Base-by-base conservation (phyloP, 2,888 invertebrate species). In the Cynaeus angustus region DNA sequence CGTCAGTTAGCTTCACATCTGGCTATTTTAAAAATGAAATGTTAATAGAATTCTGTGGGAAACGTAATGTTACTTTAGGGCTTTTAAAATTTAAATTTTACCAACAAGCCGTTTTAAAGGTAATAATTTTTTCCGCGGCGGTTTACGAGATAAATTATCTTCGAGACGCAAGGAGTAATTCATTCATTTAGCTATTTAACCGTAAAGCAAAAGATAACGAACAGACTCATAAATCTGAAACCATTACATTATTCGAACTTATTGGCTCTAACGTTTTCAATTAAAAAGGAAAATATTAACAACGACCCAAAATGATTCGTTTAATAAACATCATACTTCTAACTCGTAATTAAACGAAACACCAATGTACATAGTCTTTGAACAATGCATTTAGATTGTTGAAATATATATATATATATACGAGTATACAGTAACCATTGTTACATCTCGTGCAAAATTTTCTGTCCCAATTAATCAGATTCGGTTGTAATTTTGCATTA, bases 331-430 rank as follows among this genome's bases (percentile, higher is more conserved):
- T 70, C 53, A 64, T 72, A 70, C 73, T 70, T 72, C 56, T 70
- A 46, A 62, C 64, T 70, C 70, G 72, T 75, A 72, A 74, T 75
- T 75, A 75, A 73, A 72, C 69, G 74, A 75, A 78, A 75, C 77
- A 72, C 73, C 75, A 61, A 70, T 77, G 74, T 74, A 76, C 77
- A 77, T 76, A 79, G 77, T 79, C 78, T 75, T 75, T 67, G 72
- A 70, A 75, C 78, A 78, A 75, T 70, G 76, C 74, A 67, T 69
- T 72, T 72, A 78, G 77, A 78, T 76, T 73, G 72, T 62, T 43
- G 59, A 56, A 73, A 59, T 41, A 58, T 43, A 66, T 67, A n/a
- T n/a, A n/a, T n/a, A n/a, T n/a, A n/a, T n/a, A n/a, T n/a, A 12
- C 5, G 45, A 53, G 14, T 50, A 28, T 30, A n/a, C n/a, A n/a